Percentiles rank a stretch among this genome's conserved stretches.
Evolutionary conservation across 2,797 vertebrate species (phyloP).

Genomic region (Malacoctenus gilli): DNA sequence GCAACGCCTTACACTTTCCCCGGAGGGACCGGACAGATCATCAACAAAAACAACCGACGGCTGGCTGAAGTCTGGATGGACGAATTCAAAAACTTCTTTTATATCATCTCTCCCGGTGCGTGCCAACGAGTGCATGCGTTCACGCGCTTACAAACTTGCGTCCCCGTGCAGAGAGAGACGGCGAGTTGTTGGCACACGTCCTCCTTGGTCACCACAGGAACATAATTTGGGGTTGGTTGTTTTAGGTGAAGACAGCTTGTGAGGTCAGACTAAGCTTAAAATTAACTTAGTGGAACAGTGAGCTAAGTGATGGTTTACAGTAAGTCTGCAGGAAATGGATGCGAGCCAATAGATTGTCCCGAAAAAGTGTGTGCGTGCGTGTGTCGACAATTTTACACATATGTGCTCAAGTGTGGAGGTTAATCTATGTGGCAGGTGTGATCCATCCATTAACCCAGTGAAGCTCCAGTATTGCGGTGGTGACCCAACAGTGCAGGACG

Average conservation of each 20-base stretch:
- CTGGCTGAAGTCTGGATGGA: constrained; percentile 99
- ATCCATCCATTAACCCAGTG: constrained; percentile 1
- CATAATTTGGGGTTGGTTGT: no score
- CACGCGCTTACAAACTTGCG: no score
- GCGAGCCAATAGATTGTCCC: constrained; percentile 11
- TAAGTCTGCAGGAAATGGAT: neutral
- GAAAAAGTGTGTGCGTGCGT: constrained; percentile 1
- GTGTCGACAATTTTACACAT: neutral
- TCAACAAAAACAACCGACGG: constrained; percentile 98
- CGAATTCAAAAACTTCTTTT: constrained; percentile 99
- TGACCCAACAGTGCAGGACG: constrained; percentile 3
- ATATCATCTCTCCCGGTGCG: constrained; percentile 98
- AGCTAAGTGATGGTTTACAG: no score
- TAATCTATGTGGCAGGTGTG: constrained; percentile 5
- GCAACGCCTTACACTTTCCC: constrained; percentile 98
- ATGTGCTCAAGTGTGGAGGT: constrained; percentile 41
- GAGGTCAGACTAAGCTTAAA: no score
- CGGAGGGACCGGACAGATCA: constrained; percentile 97
- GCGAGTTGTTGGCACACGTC: no score
- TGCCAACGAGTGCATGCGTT: no score
- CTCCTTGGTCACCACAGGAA: no score
- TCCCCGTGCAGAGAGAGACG: no score
- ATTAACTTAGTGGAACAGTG: no score
- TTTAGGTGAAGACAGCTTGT: no score
- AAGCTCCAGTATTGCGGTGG: neutral